Evolutionary conservation across 1,140 invertebrate genomes (phyloP).

Genomic region (Zaprionus africanus): DNA sequence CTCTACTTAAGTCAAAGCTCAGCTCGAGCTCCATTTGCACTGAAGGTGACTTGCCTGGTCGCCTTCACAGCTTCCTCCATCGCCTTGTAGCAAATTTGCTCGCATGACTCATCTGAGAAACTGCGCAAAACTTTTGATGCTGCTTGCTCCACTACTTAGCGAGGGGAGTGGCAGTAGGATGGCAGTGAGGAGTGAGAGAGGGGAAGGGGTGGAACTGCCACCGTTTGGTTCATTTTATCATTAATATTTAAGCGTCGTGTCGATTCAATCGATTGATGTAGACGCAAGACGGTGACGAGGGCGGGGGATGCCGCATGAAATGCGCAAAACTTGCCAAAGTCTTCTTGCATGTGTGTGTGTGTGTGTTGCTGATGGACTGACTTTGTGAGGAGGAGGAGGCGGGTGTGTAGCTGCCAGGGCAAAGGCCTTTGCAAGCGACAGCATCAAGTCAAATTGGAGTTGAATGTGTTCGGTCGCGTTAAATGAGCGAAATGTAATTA

Average conservation of each 20-base stretch:
- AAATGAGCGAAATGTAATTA: conserved; percentile 82
- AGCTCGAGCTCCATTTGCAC: too few species aligned
- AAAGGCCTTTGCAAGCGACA: conserved; percentile 36
- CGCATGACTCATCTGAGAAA: conserved; percentile 33
- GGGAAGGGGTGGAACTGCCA: conserved; percentile 19
- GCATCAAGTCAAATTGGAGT: conserved; percentile 77
- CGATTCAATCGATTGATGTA: conserved; percentile 74
- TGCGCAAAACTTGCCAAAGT: conserved; percentile 48
- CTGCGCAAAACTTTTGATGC: conserved; percentile 41
- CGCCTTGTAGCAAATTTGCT: not conserved
- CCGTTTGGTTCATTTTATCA: conserved; percentile 59
- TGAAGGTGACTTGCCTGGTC: not conserved
- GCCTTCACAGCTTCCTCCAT: not conserved
- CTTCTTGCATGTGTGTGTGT: not conserved
- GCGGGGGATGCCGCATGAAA: conserved; percentile 48
- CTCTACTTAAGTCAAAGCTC: not conserved
- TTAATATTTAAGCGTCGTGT: conserved; percentile 79
- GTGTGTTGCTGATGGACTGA: conserved; percentile 60
- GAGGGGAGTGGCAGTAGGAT: not conserved
- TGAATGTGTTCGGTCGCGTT: conserved; percentile 65
- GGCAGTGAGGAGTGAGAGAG: not conserved
- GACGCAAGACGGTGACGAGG: not conserved
- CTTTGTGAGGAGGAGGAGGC: not conserved
- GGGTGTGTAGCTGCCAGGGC: not conserved
- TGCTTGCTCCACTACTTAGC: conserved; percentile 10